Percentiles rank a stretch among this genome's conserved stretches.
phyloP scores from a whole-genome alignment of 2,113 vertebrate species.

The Hipposideros armiger region DNA sequence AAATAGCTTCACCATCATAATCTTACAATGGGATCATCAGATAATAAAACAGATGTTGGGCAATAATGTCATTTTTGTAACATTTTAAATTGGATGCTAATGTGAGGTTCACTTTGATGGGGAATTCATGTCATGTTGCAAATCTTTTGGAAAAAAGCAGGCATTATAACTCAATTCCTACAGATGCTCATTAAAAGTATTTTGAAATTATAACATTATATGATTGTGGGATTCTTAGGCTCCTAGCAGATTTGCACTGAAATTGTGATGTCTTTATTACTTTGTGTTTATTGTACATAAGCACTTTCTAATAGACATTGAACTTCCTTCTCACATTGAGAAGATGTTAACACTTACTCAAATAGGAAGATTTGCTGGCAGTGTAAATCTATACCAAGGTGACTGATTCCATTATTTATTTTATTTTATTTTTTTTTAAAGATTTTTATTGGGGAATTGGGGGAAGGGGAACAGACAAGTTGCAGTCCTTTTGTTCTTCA shows the following conservation, averaged over 20 bases:
- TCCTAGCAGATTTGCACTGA: slow-evolving; percentile 63
- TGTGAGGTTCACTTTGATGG: slow-evolving; percentile 51
- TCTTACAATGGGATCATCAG: slow-evolving; percentile 65
- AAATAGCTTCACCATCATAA: slow-evolving; percentile 71
- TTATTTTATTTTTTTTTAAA: too few species aligned
- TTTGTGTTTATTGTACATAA: slow-evolving; percentile 72
- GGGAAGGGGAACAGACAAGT: too few species aligned
- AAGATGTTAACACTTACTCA: slow-evolving; percentile 62
- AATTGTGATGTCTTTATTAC: slow-evolving; percentile 76
- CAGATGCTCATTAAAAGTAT: slow-evolving; percentile 75
- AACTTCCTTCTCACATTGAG: slow-evolving; percentile 68
- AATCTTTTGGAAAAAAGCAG: slow-evolving; percentile 70
- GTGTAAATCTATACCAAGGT: slow-evolving; percentile 10
- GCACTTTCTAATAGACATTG: slow-evolving; percentile 71
- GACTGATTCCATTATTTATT: slow-evolving; percentile 42
- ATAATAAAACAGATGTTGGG: slow-evolving; percentile 78
- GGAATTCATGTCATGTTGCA: slow-evolving; percentile 68
- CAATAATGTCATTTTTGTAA: slow-evolving; percentile 71
- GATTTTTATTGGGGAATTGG: too few species aligned
- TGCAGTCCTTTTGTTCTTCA: too few species aligned
- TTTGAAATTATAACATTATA: slow-evolving; percentile 79
- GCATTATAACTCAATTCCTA: slow-evolving; percentile 73
- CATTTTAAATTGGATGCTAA: slow-evolving; percentile 71
- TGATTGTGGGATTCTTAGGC: slow-evolving; percentile 54
- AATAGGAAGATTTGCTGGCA: slow-evolving; percentile 33